Evolutionary conservation across 2,797 vertebrate genomes (phyloP).

Genomic region (Emydoidea blandingii): DNA sequence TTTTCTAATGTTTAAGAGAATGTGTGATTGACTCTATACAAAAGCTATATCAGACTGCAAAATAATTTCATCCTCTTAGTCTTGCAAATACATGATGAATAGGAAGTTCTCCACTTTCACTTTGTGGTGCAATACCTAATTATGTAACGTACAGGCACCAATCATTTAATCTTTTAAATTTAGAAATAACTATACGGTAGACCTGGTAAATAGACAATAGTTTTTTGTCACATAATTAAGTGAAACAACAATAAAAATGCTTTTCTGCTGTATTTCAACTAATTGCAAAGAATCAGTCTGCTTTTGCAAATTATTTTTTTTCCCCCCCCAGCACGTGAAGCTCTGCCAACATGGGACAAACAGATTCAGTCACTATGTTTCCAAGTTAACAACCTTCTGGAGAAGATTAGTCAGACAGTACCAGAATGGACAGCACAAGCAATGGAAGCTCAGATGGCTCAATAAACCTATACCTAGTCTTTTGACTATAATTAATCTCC

Average conservation of each 20-base stretch:
- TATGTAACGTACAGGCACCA: neutral
- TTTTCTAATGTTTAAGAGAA: neutral
- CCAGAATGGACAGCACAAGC: constrained; percentile 97
- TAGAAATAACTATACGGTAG: neutral
- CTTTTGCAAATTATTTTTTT: neutral
- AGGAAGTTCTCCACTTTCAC: neutral
- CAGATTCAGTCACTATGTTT: constrained; percentile 99
- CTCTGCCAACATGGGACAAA: constrained; percentile 98
- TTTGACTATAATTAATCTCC: neutral
- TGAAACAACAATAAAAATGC: neutral
- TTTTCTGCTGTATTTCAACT: too few relatives aligned
- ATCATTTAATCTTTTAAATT: neutral
- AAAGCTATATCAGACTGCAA: neutral
- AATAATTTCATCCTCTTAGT: neutral
- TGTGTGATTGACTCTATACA: neutral
- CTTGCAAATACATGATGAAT: neutral
- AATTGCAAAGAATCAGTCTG: neutral
- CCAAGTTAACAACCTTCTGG: constrained; percentile 98
- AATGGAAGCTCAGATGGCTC: constrained; percentile 97
- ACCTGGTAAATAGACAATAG: neutral
- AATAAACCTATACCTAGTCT: constrained; percentile 79
- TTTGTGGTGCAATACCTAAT: neutral
- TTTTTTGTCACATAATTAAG: neutral
- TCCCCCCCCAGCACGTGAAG: constrained; percentile 88
- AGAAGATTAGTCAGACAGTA: constrained; percentile 95